Evolutionary conservation across 2,797 vertebrate species (phyloP).

Genomic region (Crenichthys baileyi): DNA sequence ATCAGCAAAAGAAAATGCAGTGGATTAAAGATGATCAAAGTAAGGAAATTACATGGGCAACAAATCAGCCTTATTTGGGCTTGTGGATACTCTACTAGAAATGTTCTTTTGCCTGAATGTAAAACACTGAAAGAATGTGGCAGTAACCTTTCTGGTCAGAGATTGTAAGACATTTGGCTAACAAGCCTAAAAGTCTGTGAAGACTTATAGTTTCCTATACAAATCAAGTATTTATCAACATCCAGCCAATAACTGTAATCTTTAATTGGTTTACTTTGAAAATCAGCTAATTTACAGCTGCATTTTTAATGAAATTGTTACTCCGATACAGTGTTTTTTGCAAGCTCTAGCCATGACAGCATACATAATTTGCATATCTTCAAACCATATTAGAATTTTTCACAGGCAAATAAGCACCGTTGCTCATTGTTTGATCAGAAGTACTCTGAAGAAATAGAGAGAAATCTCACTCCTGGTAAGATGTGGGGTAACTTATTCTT

Average conservation of each 20-base stretch:
- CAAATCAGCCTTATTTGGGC: conserved; percentile 1
- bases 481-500: neutral
- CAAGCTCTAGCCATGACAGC: neutral
- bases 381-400: conserved; percentile 1
- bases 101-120: conserved; percentile 68
- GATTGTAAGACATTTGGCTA: conserved; percentile 37
- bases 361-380: neutral
- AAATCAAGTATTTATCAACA: conserved; percentile 4
- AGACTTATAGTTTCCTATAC: conserved; percentile 7
- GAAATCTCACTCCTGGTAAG: neutral
- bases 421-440: neutral
- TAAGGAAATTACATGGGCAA: neutral
- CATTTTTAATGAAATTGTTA: conserved; percentile 23
- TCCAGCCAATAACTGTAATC: conserved; percentile 9
- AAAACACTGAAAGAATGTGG: conserved; percentile 69
- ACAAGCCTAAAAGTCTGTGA: conserved; percentile 7
- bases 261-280: neutral
- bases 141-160: conserved; percentile 26
- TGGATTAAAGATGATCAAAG: conserved; percentile 11
- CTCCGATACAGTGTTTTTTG: neutral
- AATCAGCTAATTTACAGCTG: neutral
- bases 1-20: neutral
- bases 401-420: conserved; percentile 3
- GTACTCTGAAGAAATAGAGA: neutral
- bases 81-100: conserved; percentile 14